These are phyloP conservation scores for Sturnira hondurensis DNA, from an alignment of 2,113 vertebrate genomes.

Conservation along the genomic window DNA sequence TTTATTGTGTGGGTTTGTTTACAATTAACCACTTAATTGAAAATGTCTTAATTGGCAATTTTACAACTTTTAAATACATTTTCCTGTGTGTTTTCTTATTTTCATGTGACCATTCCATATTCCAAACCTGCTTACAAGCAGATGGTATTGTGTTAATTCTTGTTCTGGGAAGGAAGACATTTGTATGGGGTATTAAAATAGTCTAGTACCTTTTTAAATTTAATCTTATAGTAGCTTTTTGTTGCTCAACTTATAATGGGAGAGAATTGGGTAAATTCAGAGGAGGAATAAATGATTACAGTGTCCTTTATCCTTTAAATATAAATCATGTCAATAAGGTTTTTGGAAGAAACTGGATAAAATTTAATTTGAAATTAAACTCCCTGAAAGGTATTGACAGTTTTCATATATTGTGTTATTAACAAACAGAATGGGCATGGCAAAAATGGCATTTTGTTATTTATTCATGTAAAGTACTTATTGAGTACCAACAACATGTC, in stretches of 20 bases:
- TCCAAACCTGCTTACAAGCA: slow-evolving; percentile 35
- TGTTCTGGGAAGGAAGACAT: slow-evolving; percentile 33
- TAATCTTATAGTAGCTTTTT: not conserved
- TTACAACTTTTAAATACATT: slow-evolving; percentile 39
- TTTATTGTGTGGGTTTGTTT: slow-evolving; percentile 33
- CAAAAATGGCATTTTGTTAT: not conserved
- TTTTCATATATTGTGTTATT: not conserved
- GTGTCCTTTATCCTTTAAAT: not conserved
- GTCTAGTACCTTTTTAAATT: not conserved
- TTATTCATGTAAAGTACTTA: not conserved
- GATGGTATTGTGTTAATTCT: slow-evolving; percentile 47
- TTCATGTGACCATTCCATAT: slow-evolving; percentile 43
- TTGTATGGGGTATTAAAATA: slow-evolving; percentile 24
- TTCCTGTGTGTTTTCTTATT: not conserved
- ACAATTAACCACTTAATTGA: slow-evolving; percentile 34
- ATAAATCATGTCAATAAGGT: not conserved
- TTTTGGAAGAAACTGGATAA: not conserved
- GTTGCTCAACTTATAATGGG: not conserved
- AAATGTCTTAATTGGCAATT: slow-evolving; percentile 48
- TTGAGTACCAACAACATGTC: not conserved
- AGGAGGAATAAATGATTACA: not conserved
- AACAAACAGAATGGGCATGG: not conserved
- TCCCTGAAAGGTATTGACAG: not conserved
- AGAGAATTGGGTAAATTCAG: not conserved
- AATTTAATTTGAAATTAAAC: slow-evolving; percentile 26